Evolutionary conservation across 2,113 vertebrate species (phyloP).

Genomic region (Alligator mississippiensis): DNA sequence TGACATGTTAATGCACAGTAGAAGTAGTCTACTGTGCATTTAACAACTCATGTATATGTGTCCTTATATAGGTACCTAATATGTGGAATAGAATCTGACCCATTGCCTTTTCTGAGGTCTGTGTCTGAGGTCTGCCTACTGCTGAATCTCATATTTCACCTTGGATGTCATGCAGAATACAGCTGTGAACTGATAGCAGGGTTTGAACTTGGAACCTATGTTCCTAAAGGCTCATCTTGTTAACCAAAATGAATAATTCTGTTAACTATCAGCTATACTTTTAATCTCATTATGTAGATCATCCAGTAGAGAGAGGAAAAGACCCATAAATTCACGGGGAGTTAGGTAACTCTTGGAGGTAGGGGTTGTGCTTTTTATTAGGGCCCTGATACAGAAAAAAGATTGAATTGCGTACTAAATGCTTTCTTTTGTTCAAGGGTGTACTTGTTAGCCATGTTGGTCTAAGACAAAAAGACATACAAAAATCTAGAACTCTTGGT

Average conservation of each 20-base stretch:
- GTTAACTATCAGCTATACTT: neutral
- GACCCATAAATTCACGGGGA: neutral
- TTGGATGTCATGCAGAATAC: neutral
- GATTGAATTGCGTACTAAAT: slow-evolving; percentile 37
- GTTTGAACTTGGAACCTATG: neutral
- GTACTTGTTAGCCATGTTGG: too few relatives aligned
- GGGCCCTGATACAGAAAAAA: neutral
- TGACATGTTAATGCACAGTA: too few relatives aligned
- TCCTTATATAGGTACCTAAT: too few relatives aligned
- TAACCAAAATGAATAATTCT: neutral
- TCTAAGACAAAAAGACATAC: too few relatives aligned
- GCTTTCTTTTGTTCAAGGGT: neutral
- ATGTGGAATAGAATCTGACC: too few relatives aligned
- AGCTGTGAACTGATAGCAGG: neutral
- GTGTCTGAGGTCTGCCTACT: too few relatives aligned
- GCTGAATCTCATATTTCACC: too few relatives aligned
- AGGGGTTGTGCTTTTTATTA: neutral
- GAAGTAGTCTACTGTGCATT: too few relatives aligned
- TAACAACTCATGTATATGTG: too few relatives aligned
- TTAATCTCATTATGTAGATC: neutral
- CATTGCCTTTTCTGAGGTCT: too few relatives aligned
- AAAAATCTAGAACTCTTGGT: too few relatives aligned
- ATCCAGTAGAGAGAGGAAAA: slow-evolving; percentile 12
- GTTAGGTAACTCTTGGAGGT: slow-evolving; percentile 1
- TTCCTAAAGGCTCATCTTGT: neutral